Conservation (phyloP, 2,888 invertebrate species). For the Microplitis manilae region DNA sequence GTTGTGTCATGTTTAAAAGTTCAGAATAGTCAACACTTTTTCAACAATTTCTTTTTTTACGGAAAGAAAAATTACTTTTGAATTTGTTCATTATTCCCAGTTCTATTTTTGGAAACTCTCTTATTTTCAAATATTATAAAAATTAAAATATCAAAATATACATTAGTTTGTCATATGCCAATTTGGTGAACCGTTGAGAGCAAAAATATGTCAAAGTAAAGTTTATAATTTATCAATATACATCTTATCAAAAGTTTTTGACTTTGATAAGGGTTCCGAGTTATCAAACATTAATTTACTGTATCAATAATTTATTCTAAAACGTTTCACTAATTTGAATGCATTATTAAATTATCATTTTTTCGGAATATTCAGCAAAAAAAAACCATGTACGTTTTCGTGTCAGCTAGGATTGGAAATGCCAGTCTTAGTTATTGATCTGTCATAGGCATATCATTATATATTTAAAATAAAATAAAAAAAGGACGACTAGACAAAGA, state of each 20-base stretch:
- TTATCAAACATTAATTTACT: not conserved
- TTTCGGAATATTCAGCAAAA: no score
- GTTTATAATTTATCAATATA: not conserved
- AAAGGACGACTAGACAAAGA: not conserved
- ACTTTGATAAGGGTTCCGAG: constrained; percentile 4
- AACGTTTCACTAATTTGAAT: not conserved
- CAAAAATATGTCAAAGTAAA: not conserved
- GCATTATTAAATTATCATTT: no score
- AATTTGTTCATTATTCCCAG: no score
- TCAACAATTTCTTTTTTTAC: no score
- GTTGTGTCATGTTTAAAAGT: no score
- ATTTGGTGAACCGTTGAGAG: not conserved
- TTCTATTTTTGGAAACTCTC: no score
- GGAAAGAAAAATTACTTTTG: no score
- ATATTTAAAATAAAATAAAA: not conserved
- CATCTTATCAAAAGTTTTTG: not conserved
- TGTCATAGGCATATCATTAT: not conserved
- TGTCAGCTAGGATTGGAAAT: no score
- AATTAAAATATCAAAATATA: no score
- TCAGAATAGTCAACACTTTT: no score
- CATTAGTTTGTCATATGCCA: not conserved
- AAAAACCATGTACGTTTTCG: no score
- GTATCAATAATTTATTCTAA: not conserved
- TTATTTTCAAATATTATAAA: no score
- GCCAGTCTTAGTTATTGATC: not conserved